Evolutionary conservation across 2,888 invertebrate species (phyloP), one percentile per base, ranked within the genome.

Genomic region (Platycheirus rosarum): DNA sequence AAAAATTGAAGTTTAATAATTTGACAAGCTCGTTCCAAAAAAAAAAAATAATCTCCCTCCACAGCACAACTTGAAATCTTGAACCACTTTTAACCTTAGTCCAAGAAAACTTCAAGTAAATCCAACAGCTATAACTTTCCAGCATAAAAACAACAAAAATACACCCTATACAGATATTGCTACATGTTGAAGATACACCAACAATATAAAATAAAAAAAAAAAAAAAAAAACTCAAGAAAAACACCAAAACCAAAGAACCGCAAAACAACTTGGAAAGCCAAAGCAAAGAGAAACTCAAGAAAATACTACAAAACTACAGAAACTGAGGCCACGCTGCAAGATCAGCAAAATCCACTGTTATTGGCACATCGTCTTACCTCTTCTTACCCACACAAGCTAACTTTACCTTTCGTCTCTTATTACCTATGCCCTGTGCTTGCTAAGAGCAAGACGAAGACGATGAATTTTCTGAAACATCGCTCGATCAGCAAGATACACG

Each of bases 261-360:
- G 26, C n/a, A 26, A 40, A 46, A 65, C 57, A 65, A 29, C 20
- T 23, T 46, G 44, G 16, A 55, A 69, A 69, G 23, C 1, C 68
- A 37, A 32, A 57, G 46, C 57, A 69, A 68, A 48, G 40, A 18
- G 37, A 66, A 71, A 66, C 13, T 29, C 20, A 32, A 32, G 70
- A 73, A 70, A 74, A 74, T 53, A 60, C 66, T 62, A 69, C 57
- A 69, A 29, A 60, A 49, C 26, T 63, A 49, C 18, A 60, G 42
- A n/a, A 35, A 14, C 55, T 14, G 20, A 49, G 20, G 13, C 23
- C 14, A 49, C 49, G 65, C 37, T 76, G 76, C 80, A 55, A 76
- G 80, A 80, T 80, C 80, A 80, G 80, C 80, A 37, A 70, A 80
- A 80, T 75, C 69, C 46, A 69, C 63, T 79, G 69, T 49, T 68